Conservation (phyloP, 1,140 invertebrate genomes). For the Teleogryllus occipitalis region DNA sequence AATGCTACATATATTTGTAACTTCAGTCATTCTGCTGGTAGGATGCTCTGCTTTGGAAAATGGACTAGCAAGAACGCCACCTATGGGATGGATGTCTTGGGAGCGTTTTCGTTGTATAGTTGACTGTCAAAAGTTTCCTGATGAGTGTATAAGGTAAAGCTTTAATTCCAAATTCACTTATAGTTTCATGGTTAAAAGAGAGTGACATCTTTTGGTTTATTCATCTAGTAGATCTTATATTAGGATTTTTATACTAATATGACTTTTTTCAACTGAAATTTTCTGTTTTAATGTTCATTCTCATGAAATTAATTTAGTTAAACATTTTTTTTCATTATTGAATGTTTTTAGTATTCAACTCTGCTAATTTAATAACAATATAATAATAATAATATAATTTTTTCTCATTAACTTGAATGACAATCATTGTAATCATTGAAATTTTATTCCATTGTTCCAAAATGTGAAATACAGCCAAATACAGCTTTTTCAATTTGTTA, state of each 20-base stretch:
- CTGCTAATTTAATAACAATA: no score
- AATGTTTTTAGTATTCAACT: no score
- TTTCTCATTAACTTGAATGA: no score
- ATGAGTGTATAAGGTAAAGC: slow-evolving; percentile 55
- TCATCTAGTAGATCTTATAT: not conserved
- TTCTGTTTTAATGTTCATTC: not conserved
- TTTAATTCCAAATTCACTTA: no score
- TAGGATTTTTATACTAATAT: not conserved
- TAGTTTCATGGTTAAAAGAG: no score
- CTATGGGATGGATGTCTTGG: slow-evolving; percentile 78
- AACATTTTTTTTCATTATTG: no score
- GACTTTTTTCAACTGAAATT: not conserved
- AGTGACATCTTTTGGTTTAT: not conserved
- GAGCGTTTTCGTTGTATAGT: slow-evolving; percentile 60
- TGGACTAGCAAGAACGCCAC: slow-evolving; percentile 50
- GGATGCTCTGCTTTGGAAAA: slow-evolving; percentile 38
- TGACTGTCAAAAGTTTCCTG: slow-evolving; percentile 55
- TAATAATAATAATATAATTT: no score
- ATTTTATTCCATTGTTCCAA: no score
- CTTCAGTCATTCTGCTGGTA: not conserved
- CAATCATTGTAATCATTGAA: no score
- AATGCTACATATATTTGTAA: not conserved
- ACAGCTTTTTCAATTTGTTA: no score
- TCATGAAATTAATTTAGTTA: not conserved
- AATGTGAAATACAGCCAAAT: no score